Evolutionary conservation across 2,797 vertebrate species (phyloP), one percentile per base, ranked within the genome.

Genomic region (Furcifer pardalis): DNA sequence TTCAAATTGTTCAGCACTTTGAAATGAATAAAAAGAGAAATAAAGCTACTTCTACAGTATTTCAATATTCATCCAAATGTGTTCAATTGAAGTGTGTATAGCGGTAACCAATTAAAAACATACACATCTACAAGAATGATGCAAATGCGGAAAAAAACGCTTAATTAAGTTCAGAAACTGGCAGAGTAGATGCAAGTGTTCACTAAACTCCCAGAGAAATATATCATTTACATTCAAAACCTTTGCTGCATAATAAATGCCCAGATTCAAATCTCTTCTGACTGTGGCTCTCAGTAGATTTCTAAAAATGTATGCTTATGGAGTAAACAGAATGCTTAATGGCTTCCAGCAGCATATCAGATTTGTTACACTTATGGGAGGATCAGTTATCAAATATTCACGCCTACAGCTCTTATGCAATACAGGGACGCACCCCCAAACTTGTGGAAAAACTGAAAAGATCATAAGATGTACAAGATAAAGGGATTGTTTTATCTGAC

Each of bases 271-370:
- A 83, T 92, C 90, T 92, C 88, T 85, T 88, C 84, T 90, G 92
- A 88, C 81, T 49, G 52, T 19, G 25, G 76, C 79, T 92, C 90
- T 91, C 90, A 63, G 71, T 42, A 91, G 91, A 86, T 91, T 90
- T 89, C 89, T 90, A 78, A 89, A 92, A 93, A 86, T 9, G 86
- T 84, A 89, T 88, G 85, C 89, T 94, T 91, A 91, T 63, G 83
- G 83, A 91, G 89, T 92, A 93, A 93, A 94, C 89, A 90, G 92
- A 93, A 92, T 90, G 82, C 90, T 89, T 91, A 92, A 93, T 92
- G 77, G 83, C 85, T 93, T 90, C 86, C 88, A 88, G 90, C 85
- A 79, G 73, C 78, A 25, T 72, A 87, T 90, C 90, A 90, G 89
- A 79, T 92, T 93, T 91, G 90, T 92, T 92, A 84, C 83, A 88